Percentiles rank a stretch among this genome's conserved stretches.
Conservation (phyloP, 2,888 invertebrate genomes). For the Acrobasis repandana region DNA sequence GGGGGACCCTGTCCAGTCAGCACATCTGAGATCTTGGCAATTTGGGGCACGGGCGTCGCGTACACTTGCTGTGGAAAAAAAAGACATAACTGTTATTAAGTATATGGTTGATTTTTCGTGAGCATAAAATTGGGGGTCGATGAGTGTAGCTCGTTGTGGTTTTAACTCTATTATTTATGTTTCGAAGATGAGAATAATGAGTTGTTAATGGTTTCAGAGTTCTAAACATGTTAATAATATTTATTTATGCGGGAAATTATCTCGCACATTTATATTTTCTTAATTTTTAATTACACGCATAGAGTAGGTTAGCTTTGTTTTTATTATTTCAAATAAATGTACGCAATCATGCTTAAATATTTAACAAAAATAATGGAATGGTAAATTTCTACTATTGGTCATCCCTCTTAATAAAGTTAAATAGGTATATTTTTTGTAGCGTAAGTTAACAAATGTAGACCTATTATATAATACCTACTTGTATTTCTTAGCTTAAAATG, state of each 20-base stretch:
- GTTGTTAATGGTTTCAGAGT: not conserved
- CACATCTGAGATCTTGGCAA: constrained; percentile 69
- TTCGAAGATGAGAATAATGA: not conserved
- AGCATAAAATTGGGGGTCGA: not conserved
- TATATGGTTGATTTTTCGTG: not conserved
- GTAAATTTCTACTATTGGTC: no score
- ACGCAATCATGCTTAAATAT: no score
- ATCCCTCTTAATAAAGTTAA: no score
- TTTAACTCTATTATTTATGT: constrained; percentile 1
- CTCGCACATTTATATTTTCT: no score
- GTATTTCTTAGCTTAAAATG: no score
- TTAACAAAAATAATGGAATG: no score
- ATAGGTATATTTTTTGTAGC: no score
- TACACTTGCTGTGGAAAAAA: constrained; percentile 45
- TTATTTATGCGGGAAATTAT: not conserved
- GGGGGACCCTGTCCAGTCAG: constrained; percentile 59
- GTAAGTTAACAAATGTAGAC: no score
- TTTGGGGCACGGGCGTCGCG: constrained; percentile 48
- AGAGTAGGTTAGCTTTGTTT: no score
- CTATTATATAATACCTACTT: no score
- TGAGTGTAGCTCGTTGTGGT: not conserved
- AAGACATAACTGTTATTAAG: constrained; percentile 4
- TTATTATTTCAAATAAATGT: no score
- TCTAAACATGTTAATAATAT: not conserved
- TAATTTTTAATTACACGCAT: no score